Evolutionary conservation across 2,888 invertebrate genomes (phyloP).

Genomic region (Sclerodermus sp.): DNA sequence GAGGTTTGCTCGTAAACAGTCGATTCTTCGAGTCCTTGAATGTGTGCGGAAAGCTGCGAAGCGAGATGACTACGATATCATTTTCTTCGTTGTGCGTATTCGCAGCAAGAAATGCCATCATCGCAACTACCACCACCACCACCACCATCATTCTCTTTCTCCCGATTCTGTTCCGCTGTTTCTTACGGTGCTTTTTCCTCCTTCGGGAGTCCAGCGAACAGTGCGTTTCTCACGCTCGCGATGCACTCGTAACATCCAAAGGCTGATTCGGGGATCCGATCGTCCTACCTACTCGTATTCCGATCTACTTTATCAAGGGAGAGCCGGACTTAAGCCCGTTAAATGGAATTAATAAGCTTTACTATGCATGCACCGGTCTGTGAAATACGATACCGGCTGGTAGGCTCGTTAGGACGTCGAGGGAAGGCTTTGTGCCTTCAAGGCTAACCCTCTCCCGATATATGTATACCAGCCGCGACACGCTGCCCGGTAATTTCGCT

Average conservation of each 20-base stretch:
- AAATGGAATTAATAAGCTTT: constrained; percentile 55
- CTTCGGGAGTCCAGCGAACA: constrained; percentile 22
- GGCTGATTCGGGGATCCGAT: constrained; percentile 27
- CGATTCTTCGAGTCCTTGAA: too few species aligned
- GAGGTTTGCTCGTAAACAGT: too few species aligned
- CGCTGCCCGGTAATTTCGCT: constrained; percentile 1
- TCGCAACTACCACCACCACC: too few species aligned
- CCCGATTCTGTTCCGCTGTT: too few species aligned
- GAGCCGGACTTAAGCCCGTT: constrained; percentile 46
- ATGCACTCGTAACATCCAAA: constrained; percentile 31
- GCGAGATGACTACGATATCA: too few species aligned
- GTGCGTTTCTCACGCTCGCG: constrained; percentile 42
- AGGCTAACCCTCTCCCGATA: constrained; percentile 26
- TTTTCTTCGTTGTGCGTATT: too few species aligned
- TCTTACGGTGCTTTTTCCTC: constrained; percentile 18
- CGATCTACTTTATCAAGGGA: constrained; percentile 39
- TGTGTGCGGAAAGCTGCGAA: too few species aligned
- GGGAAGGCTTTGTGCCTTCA: constrained; percentile 45
- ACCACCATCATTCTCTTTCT: too few species aligned
- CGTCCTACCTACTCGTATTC: constrained; percentile 38
- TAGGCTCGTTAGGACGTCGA: constrained; percentile 41
- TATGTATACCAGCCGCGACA: constrained; percentile 1
- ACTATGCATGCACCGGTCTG: constrained; percentile 50
- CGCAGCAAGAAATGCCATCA: too few species aligned
- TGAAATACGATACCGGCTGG: constrained; percentile 51